phyloP scores from a whole-genome alignment of 2,888 invertebrate species.

The Sminthurides aquaticus region DNA sequence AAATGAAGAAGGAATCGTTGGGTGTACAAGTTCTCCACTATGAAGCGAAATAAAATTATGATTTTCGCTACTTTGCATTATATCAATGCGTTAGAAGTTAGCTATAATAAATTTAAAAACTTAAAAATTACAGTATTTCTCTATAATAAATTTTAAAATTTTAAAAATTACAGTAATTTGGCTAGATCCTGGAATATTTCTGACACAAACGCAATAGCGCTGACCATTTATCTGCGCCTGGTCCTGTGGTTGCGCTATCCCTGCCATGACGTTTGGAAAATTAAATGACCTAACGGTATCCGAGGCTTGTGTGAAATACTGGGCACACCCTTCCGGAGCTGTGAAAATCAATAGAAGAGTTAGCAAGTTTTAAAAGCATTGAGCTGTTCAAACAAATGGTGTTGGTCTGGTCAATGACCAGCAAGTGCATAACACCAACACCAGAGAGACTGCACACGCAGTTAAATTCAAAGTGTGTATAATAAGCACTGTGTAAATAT shows the following conservation, averaged over 20 bases:
- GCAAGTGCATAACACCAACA: too few relatives aligned
- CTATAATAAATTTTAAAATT: too few relatives aligned
- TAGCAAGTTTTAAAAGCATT: background rate
- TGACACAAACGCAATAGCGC: constrained; percentile 37
- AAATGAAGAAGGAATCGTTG: background rate
- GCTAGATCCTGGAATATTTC: constrained; percentile 29
- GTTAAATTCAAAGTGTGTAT: too few relatives aligned
- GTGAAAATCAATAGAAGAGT: background rate
- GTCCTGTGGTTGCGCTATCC: background rate
- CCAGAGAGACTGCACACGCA: too few relatives aligned
- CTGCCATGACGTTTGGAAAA: constrained; percentile 10
- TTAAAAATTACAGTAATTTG: constrained; percentile 32
- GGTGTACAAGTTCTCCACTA: constrained; percentile 3
- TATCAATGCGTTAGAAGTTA: too few relatives aligned
- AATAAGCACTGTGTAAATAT: too few relatives aligned
- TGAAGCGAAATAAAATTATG: background rate
- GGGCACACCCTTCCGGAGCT: constrained; percentile 40
- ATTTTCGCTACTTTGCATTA: too few relatives aligned
- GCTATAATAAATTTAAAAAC: too few relatives aligned
- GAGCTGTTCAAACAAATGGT: too few relatives aligned
- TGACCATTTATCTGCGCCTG: constrained; percentile 36
- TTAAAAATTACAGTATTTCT: too few relatives aligned
- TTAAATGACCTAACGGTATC: constrained; percentile 37
- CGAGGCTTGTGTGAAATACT: constrained; percentile 35
- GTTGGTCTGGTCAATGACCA: too few relatives aligned